phyloP scores from a whole-genome alignment of 2,888 invertebrate species.

The Campoplex capitator region DNA sequence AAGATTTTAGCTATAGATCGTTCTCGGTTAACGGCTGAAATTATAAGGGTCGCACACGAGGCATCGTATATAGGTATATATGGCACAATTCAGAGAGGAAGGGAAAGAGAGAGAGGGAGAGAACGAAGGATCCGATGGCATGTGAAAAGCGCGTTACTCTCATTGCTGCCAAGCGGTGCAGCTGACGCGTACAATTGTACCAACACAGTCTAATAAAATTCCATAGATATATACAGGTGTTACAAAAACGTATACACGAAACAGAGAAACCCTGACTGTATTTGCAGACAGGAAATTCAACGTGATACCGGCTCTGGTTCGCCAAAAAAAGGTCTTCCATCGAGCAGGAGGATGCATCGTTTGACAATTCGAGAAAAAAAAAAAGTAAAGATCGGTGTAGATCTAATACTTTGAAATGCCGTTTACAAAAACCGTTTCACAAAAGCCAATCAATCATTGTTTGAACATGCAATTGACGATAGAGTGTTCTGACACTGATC shows the following conservation, averaged over 20 bases:
- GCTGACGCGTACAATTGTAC: slow-evolving; percentile 41
- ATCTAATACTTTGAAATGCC: not conserved
- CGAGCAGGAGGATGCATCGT: not conserved
- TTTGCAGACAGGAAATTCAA: not conserved
- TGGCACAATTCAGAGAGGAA: slow-evolving; percentile 64
- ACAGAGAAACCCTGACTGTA: not conserved
- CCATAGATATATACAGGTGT: not conserved
- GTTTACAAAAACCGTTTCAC: not conserved
- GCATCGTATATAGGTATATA: slow-evolving; percentile 51
- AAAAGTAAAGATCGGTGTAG: too few species aligned
- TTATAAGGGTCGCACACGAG: slow-evolving; percentile 69
- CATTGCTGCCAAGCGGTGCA: slow-evolving; percentile 66
- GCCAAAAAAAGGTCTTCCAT: not conserved
- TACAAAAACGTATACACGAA: not conserved
- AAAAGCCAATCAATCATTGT: not conserved
- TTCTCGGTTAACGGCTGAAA: slow-evolving; percentile 68
- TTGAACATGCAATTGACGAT: not conserved
- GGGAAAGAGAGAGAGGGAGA: not conserved
- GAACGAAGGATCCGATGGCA: slow-evolving; percentile 71
- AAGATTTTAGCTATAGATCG: slow-evolving; percentile 62
- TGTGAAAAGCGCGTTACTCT: slow-evolving; percentile 78
- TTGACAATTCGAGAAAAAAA: not conserved
- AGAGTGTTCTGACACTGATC: not conserved
- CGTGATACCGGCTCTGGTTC: not conserved
- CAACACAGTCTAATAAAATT: slow-evolving; percentile 29